Evolutionary conservation across 2,888 invertebrate species (phyloP).

Genomic region (Loripinus fragilis): DNA sequence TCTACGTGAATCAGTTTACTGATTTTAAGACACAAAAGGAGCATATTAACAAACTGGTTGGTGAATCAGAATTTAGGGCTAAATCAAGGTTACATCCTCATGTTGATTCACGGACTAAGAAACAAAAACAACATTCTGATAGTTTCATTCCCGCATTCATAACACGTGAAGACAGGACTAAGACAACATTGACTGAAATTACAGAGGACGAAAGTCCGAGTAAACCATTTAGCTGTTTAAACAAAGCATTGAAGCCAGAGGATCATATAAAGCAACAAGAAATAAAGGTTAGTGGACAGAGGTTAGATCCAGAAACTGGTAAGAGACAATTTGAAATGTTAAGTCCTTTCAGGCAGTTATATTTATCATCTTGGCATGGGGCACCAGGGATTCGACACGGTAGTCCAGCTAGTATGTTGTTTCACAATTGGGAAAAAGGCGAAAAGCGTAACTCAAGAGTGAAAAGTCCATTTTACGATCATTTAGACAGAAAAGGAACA

Average conservation of each 20-base stretch:
- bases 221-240: slow-evolving; percentile 53
- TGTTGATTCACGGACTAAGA: slow-evolving; percentile 53
- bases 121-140: slow-evolving; percentile 63
- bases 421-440: slow-evolving; percentile 23
- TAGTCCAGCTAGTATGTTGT: slow-evolving; percentile 54
- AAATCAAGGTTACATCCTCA: slow-evolving; percentile 57
- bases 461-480: slow-evolving; percentile 66
- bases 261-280: slow-evolving; percentile 55
- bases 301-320: not conserved
- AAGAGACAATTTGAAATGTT: slow-evolving; percentile 1
- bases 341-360: slow-evolving; percentile 1
- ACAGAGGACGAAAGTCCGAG: slow-evolving; percentile 56
- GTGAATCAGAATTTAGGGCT: slow-evolving; percentile 38
- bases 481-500: slow-evolving; percentile 62
- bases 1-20: slow-evolving; percentile 45
- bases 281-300: slow-evolving; percentile 58
- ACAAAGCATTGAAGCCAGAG: slow-evolving; percentile 51
- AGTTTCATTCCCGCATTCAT: slow-evolving; percentile 74
- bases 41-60: slow-evolving; percentile 48
- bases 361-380: slow-evolving; percentile 30
- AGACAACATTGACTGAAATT: slow-evolving; percentile 67
- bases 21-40: slow-evolving; percentile 52
- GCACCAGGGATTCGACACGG: slow-evolving; percentile 46
- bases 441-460: slow-evolving; percentile 23
- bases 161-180: slow-evolving; percentile 71